Evolutionary conservation across 2,797 vertebrate genomes (phyloP), one percentile per base, ranked within the genome.

Genomic region (Luscinia luscinia): DNA sequence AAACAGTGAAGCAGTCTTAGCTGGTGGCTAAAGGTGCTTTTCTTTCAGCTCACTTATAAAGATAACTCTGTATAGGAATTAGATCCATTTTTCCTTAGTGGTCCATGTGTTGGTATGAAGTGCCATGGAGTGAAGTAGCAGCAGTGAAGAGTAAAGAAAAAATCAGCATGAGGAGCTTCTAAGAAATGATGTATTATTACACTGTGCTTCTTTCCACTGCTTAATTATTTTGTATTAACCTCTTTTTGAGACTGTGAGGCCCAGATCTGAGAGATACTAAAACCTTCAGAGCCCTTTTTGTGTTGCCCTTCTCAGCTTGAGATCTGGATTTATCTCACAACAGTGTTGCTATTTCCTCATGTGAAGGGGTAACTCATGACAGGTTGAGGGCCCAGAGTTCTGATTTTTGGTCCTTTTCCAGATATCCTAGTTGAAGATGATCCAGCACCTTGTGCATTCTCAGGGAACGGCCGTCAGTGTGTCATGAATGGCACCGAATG

Each of bases 391-490:
- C 30, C 62, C 38, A 52, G 74, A 63, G 41, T 9, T 84, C 3
- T 81, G 43, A 14, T 49, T 43, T 26, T 49, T 63, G 19, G 15
- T 96, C 40, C 38, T 28, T 95, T 96, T 91, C 34, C 97, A 99
- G 99, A 98, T 64, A 67, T 98, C 9, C 95, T 99, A 96, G 98
- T 98, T 90, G 99, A 99, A 97, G 99, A 99, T 18, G 99, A 99
- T 94, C 98, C 98, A 79, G 99, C 99, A 96, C 99, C 99, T 15
- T 99, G 99, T 98, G 99, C 99, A 62, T 98, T 99, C 98, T 99
- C 98, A 98, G 99, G 99, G 97, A 99, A 99, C 32, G 99, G 99
- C 93, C 99, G 99, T 85, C 98, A 98, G 86, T 99, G 99, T 96
- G 94, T 98, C 81, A 97, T 98, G 93, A 99, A 99, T 3, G 98